Evolutionary conservation across 2,113 vertebrate species (phyloP).

Genomic region (Tetrax tetrax): DNA sequence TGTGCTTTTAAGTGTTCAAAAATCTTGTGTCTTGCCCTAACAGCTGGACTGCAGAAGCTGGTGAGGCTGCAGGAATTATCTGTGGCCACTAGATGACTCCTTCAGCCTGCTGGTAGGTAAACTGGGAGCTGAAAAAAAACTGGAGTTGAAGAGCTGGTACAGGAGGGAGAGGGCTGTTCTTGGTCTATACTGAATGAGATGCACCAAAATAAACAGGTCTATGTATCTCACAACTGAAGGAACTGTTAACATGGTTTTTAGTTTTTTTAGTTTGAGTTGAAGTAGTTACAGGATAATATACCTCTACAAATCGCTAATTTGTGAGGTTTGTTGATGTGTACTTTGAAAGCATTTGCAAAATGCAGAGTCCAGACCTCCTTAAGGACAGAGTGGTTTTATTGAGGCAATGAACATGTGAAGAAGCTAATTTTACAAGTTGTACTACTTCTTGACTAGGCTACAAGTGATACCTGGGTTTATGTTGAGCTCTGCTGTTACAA

Average conservation of each 20-base stretch:
- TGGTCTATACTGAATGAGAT: fast-evolving
- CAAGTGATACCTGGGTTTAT: neutral
- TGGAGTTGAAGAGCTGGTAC: neutral
- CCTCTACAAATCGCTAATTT: neutral
- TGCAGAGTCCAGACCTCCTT: neutral
- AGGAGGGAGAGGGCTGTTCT: neutral
- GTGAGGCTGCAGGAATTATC: neutral
- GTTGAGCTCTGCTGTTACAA: neutral
- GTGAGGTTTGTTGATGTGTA: neutral
- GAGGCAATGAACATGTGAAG: neutral
- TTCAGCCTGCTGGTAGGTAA: conserved; percentile 3
- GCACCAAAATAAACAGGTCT: neutral
- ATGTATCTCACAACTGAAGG: neutral
- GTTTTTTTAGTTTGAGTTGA: neutral
- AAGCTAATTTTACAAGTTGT: neutral
- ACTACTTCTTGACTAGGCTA: neutral
- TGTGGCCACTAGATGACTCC: conserved; percentile 65
- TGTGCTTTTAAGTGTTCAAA: neutral
- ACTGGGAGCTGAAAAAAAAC: neutral
- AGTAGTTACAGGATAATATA: neutral
- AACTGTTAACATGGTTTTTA: neutral
- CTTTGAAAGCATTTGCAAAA: neutral
- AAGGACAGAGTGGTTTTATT: neutral
- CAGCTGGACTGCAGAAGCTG: neutral
- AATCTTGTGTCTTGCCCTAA: neutral